Evolutionary conservation across 2,113 vertebrate species (phyloP), one percentile per base, ranked within the genome.

Genomic region (Mellivora capensis): DNA sequence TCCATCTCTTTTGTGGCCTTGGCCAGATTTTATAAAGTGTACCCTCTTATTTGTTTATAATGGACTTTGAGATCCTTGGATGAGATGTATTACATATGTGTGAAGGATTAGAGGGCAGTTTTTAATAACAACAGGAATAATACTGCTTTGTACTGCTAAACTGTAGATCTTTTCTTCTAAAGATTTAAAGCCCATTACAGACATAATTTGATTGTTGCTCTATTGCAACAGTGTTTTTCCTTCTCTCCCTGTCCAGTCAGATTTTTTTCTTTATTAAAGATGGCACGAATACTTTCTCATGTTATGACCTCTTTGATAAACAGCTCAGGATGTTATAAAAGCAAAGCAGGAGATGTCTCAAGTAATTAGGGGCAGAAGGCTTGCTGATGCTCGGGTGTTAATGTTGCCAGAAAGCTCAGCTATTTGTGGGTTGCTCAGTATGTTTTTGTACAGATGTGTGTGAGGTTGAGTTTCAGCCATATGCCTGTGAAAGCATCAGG

Each of bases 251-350:
- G 64, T 95, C 96, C 97, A 92, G 96, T 94, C 96, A 81, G 98
- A 97, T 95, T 97, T 98, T 98, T 98, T 97, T 87, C 0, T 98
- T 98, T 97, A 98, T 98, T 98, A 98, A 97, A 96, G 98, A 98
- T 98, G 98, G 95, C 96, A 96, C 71, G 98, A 95, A 98, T 98
- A 97, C 98, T 98, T 97, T 98, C 95, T 98, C 87, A 85, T 98
- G 93, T 98, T 98, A 98, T 98, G 97, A 96, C 92, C 97, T 96
- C 98, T 98, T 97, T 98, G 98, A 97, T 96, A 98, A 98, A 98
- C 94, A 98, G 93, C 95, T 97, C 97, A 96, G 98, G 96, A 98
- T 98, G 97, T 96, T 96, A 98, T 98, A 98, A 98, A 98, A 98
- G 90, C 94, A 96, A 97, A 96, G 93, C 89, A 95, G 96, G 93